These are phyloP conservation scores for Venustoraphidia nigricollis DNA, from an alignment of 2,888 invertebrate genomes.

Conservation along the genomic window DNA sequence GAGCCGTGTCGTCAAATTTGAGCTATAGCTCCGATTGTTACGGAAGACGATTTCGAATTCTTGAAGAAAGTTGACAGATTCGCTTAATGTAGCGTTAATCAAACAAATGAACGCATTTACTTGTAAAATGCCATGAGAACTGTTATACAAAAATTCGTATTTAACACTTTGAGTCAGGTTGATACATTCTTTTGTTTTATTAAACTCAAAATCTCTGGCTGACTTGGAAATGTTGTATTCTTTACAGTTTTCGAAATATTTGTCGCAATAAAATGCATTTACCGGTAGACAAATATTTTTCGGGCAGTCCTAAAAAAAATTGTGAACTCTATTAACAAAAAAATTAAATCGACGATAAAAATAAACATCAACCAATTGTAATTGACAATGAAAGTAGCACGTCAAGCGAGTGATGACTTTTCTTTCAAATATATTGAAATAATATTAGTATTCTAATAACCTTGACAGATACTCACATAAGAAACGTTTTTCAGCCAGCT, in stretches of 20 bases:
- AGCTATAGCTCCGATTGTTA: no score
- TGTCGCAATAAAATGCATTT: constrained; percentile 19
- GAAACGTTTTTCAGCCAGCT: constrained; percentile 16
- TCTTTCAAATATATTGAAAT: no score
- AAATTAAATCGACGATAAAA: no score
- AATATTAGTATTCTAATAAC: no score
- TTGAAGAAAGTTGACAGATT: constrained; percentile 16
- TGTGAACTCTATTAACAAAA: no score
- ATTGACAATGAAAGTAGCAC: no score
- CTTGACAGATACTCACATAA: constrained; percentile 16
- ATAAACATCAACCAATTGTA: no score
- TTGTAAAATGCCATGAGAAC: constrained; percentile 25
- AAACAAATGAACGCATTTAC: constrained; percentile 21
- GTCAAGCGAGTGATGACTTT: no score
- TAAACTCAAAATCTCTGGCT: constrained; percentile 10
- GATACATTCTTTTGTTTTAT: constrained; percentile 16
- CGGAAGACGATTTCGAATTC: constrained; percentile 15
- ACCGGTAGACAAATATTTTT: constrained; percentile 22
- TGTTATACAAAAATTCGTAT: constrained; percentile 28
- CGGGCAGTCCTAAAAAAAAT: constrained; percentile 21
- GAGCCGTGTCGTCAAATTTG: no score
- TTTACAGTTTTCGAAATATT: constrained; percentile 18
- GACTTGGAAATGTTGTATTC: no score
- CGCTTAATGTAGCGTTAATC: constrained; percentile 14
- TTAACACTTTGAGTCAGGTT: constrained; percentile 22